Evolutionary conservation across 2,888 invertebrate genomes (phyloP).

Genomic region (Augochlorella aurata): DNA sequence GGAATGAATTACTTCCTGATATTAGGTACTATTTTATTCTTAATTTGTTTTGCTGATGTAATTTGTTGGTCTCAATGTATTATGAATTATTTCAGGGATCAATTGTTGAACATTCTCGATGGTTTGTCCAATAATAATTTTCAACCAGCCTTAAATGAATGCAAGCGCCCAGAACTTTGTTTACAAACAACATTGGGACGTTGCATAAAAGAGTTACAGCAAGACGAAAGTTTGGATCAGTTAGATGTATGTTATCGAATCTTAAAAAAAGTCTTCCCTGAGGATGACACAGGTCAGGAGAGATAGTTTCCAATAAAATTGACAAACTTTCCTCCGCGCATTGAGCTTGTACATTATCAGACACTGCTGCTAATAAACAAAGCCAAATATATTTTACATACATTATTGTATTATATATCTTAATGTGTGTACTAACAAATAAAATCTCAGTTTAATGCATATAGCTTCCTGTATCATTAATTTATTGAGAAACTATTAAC

Average conservation of each 20-base stretch:
- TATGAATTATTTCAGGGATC: conserved; percentile 71
- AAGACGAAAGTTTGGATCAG: conserved; percentile 75
- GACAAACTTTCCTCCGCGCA: background rate
- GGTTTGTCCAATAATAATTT: conserved; percentile 75
- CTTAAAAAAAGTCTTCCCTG: conserved; percentile 75
- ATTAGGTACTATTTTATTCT: conserved; percentile 71
- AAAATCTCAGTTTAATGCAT: no score
- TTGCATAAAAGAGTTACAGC: conserved; percentile 70
- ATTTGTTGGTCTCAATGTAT: background rate
- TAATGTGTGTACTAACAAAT: background rate
- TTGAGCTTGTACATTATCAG: conserved; percentile 24
- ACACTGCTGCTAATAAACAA: conserved; percentile 31
- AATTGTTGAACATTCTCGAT: conserved; percentile 74
- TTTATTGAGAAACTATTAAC: no score
- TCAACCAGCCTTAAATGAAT: conserved; percentile 75
- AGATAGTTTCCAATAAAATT: conserved; percentile 66
- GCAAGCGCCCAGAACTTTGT: conserved; percentile 74
- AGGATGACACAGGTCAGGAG: conserved; percentile 71
- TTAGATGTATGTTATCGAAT: conserved; percentile 72
- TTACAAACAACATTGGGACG: conserved; percentile 74
- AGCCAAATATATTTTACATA: conserved; percentile 31
- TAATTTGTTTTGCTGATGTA: background rate
- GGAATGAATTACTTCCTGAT: conserved; percentile 71
- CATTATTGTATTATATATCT: background rate
- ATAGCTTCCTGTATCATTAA: no score